These are phyloP conservation scores for Bombus soroeensis DNA, from an alignment of 1,140 invertebrate genomes.

Conservation along the genomic window DNA sequence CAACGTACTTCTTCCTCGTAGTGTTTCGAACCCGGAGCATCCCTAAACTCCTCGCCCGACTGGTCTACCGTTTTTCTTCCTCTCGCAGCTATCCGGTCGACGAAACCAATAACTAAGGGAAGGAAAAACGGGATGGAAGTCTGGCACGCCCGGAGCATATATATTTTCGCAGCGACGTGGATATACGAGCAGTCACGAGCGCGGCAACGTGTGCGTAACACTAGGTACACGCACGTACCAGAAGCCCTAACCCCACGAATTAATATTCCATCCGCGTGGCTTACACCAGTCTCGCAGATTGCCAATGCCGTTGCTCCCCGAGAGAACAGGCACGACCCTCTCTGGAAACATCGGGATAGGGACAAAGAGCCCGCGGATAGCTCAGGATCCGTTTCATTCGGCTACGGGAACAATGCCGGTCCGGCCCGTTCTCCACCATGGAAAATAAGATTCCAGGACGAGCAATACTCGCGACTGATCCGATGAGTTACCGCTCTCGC, in stretches of 20 bases:
- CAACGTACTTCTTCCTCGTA: neutral
- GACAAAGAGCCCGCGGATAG: conserved; percentile 51
- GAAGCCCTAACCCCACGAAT: conserved; percentile 74
- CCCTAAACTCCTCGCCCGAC: conserved; percentile 35
- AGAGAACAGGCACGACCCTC: conserved; percentile 60
- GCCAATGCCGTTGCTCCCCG: conserved; percentile 64
- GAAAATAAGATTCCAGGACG: conserved; percentile 62
- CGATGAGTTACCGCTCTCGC: conserved; percentile 24
- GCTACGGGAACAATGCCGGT: conserved; percentile 52
- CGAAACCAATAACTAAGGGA: conserved; percentile 80
- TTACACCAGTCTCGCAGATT: conserved; percentile 66
- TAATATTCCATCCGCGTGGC: conserved; percentile 77
- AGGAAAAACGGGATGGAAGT: conserved; percentile 60
- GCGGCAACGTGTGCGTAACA: neutral
- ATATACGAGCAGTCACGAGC: conserved; percentile 24
- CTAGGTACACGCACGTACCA: conserved; percentile 42
- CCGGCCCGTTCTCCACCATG: conserved; percentile 46
- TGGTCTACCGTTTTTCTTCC: conserved; percentile 55
- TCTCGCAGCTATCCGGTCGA: conserved; percentile 31
- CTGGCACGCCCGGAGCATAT: conserved; percentile 54
- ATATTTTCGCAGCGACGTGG: conserved; percentile 53
- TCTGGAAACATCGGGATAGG: conserved; percentile 53
- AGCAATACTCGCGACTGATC: conserved; percentile 34
- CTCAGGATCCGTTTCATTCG: conserved; percentile 56
- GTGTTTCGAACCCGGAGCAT: conserved; percentile 8